phyloP scores from a whole-genome alignment of 2,888 invertebrate species.

The Heliconius cydno region DNA sequence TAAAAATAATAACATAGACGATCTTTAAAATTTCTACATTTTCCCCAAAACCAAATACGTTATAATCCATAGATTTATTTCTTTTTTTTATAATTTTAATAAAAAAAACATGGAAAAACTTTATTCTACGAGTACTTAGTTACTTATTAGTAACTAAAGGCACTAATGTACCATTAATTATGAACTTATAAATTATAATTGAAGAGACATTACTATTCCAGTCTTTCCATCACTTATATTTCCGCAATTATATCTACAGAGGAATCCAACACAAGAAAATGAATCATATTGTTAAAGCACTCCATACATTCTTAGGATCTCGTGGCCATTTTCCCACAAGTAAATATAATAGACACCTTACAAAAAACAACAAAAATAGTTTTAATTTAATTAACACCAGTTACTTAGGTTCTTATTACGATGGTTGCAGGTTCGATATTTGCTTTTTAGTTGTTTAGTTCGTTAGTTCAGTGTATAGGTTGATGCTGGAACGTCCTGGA shows the following conservation, averaged over 20 bases:
- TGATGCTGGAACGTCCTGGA: constrained; percentile 58
- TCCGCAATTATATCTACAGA: constrained; percentile 14
- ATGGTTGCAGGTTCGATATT: constrained; percentile 34
- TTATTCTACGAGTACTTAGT: neutral
- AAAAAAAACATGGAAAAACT: neutral
- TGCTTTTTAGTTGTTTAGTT: constrained; percentile 1
- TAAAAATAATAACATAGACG: no score
- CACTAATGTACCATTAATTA: neutral
- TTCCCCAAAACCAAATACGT: no score
- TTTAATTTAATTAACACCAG: constrained; percentile 10
- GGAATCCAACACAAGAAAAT: constrained; percentile 33
- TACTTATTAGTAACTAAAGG: neutral
- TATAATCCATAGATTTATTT: no score
- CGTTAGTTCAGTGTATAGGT: constrained; percentile 45
- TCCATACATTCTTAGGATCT: constrained; percentile 34
- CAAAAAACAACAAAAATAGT: constrained; percentile 48
- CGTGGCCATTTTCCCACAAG: constrained; percentile 43
- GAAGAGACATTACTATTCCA: neutral
- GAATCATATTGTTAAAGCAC: constrained; percentile 34
- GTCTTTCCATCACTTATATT: constrained; percentile 12
- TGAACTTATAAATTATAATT: neutral
- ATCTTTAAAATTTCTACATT: no score
- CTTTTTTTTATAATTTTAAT: no score
- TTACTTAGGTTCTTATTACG: constrained; percentile 22
- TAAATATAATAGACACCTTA: constrained; percentile 31